Conservation (phyloP, 2,888 invertebrate genomes). For the Tanypteryx hageni region DNA sequence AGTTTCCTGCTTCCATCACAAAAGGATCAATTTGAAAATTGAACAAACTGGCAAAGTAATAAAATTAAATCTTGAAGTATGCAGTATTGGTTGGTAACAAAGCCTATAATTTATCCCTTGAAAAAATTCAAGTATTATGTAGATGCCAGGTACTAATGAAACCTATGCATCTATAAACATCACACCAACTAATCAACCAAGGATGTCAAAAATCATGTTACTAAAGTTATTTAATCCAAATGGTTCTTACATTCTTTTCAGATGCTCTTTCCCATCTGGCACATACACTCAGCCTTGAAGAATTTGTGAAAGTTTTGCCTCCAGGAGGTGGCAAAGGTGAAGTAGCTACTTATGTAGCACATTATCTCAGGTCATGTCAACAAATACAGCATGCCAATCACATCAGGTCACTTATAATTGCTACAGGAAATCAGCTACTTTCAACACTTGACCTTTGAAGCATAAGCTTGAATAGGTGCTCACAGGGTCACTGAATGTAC, state of each 20-base stretch:
- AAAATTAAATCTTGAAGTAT: too few relatives aligned
- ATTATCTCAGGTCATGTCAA: conserved; percentile 76
- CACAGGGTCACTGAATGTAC: not conserved
- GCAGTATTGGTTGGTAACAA: too few relatives aligned
- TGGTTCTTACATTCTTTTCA: conserved; percentile 70
- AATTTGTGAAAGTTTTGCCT: conserved; percentile 75
- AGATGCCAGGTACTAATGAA: too few relatives aligned
- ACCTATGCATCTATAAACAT: too few relatives aligned
- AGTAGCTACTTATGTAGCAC: conserved; percentile 71
- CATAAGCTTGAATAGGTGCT: not conserved
- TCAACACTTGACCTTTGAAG: conserved; percentile 67
- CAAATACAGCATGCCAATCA: conserved; percentile 81
- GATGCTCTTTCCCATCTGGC: conserved; percentile 76
- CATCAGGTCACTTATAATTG: conserved; percentile 79
- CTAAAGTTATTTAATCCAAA: not conserved
- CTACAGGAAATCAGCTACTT: conserved; percentile 79
- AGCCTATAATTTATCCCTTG: too few relatives aligned
- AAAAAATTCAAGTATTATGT: too few relatives aligned
- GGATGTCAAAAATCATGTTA: too few relatives aligned
- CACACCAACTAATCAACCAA: too few relatives aligned
- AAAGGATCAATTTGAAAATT: too few relatives aligned
- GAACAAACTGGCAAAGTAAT: too few relatives aligned
- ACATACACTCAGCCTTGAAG: conserved; percentile 75
- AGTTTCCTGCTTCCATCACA: too few relatives aligned
- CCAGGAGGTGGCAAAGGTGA: conserved; percentile 71